A percentile compares a stretch with the other conserved stretches of the same genome.
phyloP scores from a whole-genome alignment of 2,797 vertebrate genomes.

The Onychomys torridus region DNA sequence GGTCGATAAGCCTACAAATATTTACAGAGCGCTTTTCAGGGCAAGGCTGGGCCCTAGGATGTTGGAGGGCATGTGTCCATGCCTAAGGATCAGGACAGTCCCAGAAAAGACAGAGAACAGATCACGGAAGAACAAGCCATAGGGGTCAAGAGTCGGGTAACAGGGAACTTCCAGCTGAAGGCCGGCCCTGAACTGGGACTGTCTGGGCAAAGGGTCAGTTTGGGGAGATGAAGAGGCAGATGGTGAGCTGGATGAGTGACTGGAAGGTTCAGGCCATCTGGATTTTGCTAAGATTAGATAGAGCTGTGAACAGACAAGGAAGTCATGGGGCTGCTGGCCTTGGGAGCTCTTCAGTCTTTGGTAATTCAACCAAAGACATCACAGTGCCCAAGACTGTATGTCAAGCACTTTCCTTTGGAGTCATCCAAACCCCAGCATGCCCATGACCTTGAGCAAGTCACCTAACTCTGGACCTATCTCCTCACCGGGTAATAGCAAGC shows the following conservation, averaged over 20 bases:
- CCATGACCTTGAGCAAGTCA: background rate
- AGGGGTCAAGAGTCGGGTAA: background rate
- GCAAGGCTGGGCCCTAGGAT: slow-evolving; percentile 57
- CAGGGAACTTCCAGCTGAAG: background rate
- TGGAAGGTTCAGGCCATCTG: background rate
- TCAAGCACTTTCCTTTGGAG: background rate
- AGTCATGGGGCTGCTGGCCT: background rate
- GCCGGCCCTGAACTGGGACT: background rate
- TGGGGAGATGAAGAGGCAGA: background rate
- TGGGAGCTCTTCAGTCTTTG: background rate
- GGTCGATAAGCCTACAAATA: slow-evolving; percentile 68
- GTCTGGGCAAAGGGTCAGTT: background rate
- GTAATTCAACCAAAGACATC: background rate
- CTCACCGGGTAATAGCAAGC: background rate
- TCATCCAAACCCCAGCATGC: background rate
- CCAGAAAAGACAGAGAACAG: background rate
- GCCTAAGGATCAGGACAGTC: background rate
- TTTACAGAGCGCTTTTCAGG: slow-evolving; percentile 34
- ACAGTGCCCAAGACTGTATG: background rate
- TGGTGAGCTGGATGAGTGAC: background rate
- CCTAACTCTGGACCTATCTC: background rate
- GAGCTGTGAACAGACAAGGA: background rate
- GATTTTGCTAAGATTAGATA: background rate
- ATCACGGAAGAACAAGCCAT: background rate
- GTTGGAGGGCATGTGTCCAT: background rate